Evolutionary conservation across 2,113 vertebrate genomes (phyloP), one percentile per base, ranked within the genome.

Genomic region (Cervus canadensis): DNA sequence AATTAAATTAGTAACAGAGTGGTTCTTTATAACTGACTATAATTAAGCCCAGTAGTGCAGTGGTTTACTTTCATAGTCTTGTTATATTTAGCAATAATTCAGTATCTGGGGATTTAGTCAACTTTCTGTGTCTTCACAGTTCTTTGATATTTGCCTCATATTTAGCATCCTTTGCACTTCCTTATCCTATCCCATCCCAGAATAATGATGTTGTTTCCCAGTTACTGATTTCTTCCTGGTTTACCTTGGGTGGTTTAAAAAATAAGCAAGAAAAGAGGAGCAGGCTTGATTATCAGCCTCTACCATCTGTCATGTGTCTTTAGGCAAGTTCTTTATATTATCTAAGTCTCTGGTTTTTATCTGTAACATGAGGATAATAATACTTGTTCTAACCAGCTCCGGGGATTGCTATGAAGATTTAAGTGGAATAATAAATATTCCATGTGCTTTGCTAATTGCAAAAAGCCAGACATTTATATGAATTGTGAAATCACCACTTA

Each of bases 1-100:
- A 92, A 97, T 79, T 95, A 85, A 91, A 94, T 94, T 60, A 96
- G 89, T 52, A 89, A 87, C 57, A 94, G 14, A 43, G 21, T 21
- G 71, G 4, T 86, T 88, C 52, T 85, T 26, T 67, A 62, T 40
- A 84, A 94, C 19, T 92, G 54, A 94, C 96, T 86, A 88, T 59
- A 87, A 96, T 92, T 45, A 96, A 86, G 36, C 85, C 78, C 40
- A 93, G 33, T 54, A 86, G 81, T 33, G 2, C n/a, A 45, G 78
- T 60, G 30, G 87, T 83, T 94, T 91, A 62, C 4, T 84, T 92
- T 84, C 45, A 8, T 71, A 83, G 25, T 57, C 45, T 87, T 96
- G 1, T 50, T 67, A 40, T 48, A 76, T 62, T 86, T 79, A 57
- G 28, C 89, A 93, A 81, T 4, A 71, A 87, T 87, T 2, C 26